Conservation (phyloP, 37 sponge, comb jelly and placozoan genomes). For the Halichondria panicea region DNA sequence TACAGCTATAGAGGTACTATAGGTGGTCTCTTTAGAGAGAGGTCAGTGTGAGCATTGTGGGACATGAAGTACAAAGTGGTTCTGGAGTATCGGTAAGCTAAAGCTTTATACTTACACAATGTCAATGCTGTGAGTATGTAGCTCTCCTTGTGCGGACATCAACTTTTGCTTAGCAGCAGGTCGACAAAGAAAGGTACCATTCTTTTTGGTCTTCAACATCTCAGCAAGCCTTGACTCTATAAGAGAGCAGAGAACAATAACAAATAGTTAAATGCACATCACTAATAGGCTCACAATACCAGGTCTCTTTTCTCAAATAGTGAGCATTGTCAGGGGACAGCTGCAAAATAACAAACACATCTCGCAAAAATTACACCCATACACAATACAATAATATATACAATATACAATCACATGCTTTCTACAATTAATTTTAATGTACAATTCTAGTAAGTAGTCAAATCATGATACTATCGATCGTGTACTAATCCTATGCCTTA, state of each 20-base stretch:
- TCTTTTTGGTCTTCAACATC: conserved; percentile 21
- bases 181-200: conserved; percentile 76
- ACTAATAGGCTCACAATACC: conserved; percentile 22
- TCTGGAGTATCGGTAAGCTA: no score
- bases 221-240: conserved; percentile 19
- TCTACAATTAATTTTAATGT: no score
- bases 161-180: conserved; percentile 23
- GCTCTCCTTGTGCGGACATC: conserved; percentile 19
- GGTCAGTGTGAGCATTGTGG: not conserved
- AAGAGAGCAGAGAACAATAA: not conserved
- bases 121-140: conserved; percentile 73
- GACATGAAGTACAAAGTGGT: no score
- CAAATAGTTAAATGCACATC: no score
- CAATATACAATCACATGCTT: no score
- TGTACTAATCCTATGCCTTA: no score
- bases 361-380: not conserved
- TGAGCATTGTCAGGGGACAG: conserved; percentile 33
- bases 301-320: conserved; percentile 26
- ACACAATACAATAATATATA: no score
- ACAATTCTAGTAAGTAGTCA: no score
- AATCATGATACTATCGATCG: no score
- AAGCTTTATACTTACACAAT: conserved; percentile 69
- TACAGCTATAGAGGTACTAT: no score
- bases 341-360: not conserved
- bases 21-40: no score